Conservation (phyloP, 1,140 invertebrate genomes). For the Pogonognathellus flavescens region DNA sequence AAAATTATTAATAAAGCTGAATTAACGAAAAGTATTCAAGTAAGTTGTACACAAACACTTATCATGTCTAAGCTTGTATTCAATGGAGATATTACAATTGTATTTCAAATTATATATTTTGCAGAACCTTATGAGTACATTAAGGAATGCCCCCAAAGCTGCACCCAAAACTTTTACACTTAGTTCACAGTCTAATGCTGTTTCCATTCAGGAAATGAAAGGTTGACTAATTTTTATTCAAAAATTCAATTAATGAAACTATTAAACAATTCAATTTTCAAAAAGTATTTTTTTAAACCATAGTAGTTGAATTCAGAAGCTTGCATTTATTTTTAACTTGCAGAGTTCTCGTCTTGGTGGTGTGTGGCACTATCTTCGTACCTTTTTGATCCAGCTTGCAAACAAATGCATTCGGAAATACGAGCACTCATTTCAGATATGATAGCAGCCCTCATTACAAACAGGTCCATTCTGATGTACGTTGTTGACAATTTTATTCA, state of each 20-base stretch:
- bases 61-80: not conserved
- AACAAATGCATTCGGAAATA: constrained; percentile 4
- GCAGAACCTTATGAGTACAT: not conserved
- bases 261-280: not conserved
- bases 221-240: not conserved
- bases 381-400: not conserved
- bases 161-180: not conserved
- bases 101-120: not conserved
- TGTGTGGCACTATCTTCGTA: not conserved
- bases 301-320: not conserved
- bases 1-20: too few species aligned
- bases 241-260: not conserved
- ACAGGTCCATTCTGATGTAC: not conserved
- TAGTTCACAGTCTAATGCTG: not conserved
- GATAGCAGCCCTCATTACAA: not conserved
- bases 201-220: not conserved
- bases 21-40: too few species aligned
- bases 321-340: not conserved
- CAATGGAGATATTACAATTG: not conserved
- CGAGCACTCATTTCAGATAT: not conserved
- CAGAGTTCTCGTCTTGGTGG: not conserved
- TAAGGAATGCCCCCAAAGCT: not conserved
- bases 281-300: too few species aligned
- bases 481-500: constrained; percentile 3
- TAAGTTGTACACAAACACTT: not conserved